Percentiles rank a stretch among this genome's conserved stretches.
Evolutionary conservation across 1,140 invertebrate species (phyloP).

Genomic region (Ceratina australensis): DNA sequence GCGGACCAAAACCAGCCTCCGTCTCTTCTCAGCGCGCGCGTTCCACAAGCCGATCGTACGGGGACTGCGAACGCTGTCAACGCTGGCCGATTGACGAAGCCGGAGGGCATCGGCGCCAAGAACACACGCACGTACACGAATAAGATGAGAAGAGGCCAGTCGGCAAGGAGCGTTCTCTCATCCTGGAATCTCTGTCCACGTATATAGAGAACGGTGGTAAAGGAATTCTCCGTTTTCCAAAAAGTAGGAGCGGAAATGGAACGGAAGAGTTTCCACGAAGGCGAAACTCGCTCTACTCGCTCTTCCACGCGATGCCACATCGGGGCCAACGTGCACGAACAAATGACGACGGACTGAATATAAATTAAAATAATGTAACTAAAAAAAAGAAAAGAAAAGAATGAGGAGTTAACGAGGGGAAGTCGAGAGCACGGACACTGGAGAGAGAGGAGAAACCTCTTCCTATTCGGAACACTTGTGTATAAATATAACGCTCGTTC

Average conservation of each 20-base stretch:
- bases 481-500: constrained; percentile 12
- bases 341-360: constrained; percentile 47
- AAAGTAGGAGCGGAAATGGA: background rate
- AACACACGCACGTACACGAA: too few species aligned
- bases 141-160: background rate
- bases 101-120: constrained; percentile 6
- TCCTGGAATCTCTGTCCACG: background rate
- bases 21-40: constrained; percentile 22
- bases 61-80: constrained; percentile 24
- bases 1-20: constrained; percentile 46
- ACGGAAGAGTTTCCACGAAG: constrained; percentile 19
- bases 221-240: background rate
- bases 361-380: background rate
- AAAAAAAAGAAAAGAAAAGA: background rate
- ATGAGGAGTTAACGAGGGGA: background rate
- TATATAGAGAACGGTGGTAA: background rate
- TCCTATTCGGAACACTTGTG: background rate
- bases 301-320: constrained; percentile 60
- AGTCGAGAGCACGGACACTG: background rate
- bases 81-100: constrained; percentile 34
- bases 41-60: background rate
- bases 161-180: background rate
- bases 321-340: constrained; percentile 57
- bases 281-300: constrained; percentile 46
- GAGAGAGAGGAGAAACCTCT: background rate